phyloP scores from a whole-genome alignment of 2,797 vertebrate genomes.

The Urocyon cinereoargenteus region DNA sequence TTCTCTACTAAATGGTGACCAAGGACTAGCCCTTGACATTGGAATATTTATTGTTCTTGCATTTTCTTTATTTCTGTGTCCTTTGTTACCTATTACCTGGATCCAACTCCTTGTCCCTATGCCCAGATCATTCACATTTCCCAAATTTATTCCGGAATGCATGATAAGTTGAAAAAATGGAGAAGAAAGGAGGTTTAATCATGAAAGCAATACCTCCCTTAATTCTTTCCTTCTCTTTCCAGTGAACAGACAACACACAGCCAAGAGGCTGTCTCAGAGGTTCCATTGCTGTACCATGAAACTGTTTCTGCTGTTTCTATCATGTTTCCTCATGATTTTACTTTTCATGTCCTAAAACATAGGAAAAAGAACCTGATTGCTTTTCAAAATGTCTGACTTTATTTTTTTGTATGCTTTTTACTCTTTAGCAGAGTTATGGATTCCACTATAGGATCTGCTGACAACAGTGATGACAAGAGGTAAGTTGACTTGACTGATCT shows the following conservation, averaged over 20 bases:
- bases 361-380: neutral
- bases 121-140: neutral
- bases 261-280: neutral
- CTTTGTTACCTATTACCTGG: neutral
- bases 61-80: neutral
- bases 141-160: neutral
- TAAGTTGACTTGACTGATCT: conserved; percentile 51
- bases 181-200: neutral
- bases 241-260: neutral
- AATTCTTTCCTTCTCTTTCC: neutral
- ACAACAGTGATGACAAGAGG: neutral
- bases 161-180: neutral
- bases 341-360: neutral
- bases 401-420: neutral
- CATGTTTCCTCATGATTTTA: neutral
- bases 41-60: neutral
- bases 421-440: neutral
- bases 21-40: neutral
- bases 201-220: neutral
- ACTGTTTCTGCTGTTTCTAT: neutral
- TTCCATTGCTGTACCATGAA: neutral
- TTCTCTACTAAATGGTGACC: neutral
- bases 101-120: neutral
- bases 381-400: neutral
- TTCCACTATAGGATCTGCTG: neutral